Evolutionary conservation across 2,113 vertebrate genomes (phyloP).

Genomic region (Sapayoa aenigma): DNA sequence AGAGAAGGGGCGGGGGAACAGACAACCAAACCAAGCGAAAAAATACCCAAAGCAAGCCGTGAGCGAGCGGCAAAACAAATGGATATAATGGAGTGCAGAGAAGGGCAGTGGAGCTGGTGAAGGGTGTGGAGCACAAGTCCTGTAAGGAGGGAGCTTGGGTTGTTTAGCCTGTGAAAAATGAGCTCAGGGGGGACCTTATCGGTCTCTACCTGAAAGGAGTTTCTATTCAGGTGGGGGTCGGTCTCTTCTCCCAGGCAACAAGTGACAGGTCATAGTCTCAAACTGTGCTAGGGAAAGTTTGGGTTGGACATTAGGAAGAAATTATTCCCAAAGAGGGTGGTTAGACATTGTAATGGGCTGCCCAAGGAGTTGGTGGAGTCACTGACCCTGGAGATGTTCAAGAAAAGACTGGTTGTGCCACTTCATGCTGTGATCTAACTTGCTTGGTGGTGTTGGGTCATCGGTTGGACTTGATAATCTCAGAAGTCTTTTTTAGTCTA

Average conservation of each 20-base stretch:
- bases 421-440: neutral
- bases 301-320: neutral
- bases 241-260: neutral
- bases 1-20: too few species aligned
- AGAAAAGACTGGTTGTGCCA: neutral
- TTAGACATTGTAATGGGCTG: neutral
- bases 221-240: neutral
- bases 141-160: neutral
- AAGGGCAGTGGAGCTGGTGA: neutral
- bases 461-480: neutral
- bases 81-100: neutral
- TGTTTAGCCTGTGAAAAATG: neutral
- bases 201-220: neutral
- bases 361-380: neutral
- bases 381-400: neutral
- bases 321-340: neutral
- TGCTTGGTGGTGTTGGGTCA: neutral
- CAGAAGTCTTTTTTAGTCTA: neutral
- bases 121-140: neutral
- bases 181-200: neutral
- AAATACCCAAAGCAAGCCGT: neutral
- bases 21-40: neutral
- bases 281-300: accelerated
- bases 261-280: too few species aligned
- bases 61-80: neutral